Evolutionary conservation across 2,113 vertebrate genomes (phyloP), one percentile per base, ranked within the genome.

Genomic region (Charina bottae): DNA sequence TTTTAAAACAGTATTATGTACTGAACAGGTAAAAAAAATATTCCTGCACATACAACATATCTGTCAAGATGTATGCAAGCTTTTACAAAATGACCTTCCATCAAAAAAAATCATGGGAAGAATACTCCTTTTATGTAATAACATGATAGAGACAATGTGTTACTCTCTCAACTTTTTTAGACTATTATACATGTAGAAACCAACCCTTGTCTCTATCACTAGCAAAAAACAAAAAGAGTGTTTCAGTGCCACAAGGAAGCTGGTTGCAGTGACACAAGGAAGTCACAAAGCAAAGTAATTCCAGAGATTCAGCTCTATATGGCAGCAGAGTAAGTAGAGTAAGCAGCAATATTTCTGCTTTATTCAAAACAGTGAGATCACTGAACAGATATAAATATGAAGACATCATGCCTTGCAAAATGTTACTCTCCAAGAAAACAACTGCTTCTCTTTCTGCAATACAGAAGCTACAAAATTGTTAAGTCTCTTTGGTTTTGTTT

Each of bases 1-100:
- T 24, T 92, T 90, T 60, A 60, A 86, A 83, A 85, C 84, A 83
- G 19, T 62, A 62, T 33, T 62, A 53, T 17, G 26, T 46, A 62
- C 46, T 88, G 85, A 90, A 84, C 21, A 88, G 72, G 72, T 88
- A 6, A 93, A 78, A 24, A 89, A 83, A 33, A 85, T 84, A 93
- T 90, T 54, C 53, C 64, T 64, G 46, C 24, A 88, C 9, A 23
- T 84, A n/a, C n/a, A n/a, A n/a, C n/a, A 24, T 64, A 56, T 46
- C 46, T 56, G 60, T 64, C 56, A 93, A 90, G 78, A 68, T 84
- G 46, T 53, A 90, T 87, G 54, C 42, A 58, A 78, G 23, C 72
- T 64, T 93, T 88, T 21, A 10, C 28, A 53, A 42, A 54, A 33
- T 55, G 64, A 88, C 58, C 62, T 90, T 88, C 59, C 33, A 64